phyloP scores from a whole-genome alignment of 23 tunicate genomes.

The Clavelina lepadiformis region DNA sequence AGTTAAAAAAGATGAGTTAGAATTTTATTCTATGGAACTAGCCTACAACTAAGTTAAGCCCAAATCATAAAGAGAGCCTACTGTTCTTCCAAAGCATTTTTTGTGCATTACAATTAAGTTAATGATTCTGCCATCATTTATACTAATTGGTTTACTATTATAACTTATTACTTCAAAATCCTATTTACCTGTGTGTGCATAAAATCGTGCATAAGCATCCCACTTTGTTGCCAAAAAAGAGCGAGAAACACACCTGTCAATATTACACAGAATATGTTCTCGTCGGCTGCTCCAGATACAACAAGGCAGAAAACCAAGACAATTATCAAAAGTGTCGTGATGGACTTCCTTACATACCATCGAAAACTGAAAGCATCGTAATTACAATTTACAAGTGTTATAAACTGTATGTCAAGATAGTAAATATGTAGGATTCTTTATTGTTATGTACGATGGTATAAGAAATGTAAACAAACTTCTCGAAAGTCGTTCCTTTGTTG shows the following conservation, averaged over 20 bases:
- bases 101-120: no score
- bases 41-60: no score
- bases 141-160: no score
- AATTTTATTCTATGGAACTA: no score
- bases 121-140: no score
- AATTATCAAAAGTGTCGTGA: conserved; percentile 4
- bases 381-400: no score
- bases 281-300: neutral
- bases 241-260: conserved; percentile 51
- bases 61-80: no score
- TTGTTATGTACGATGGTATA: no score
- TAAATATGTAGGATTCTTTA: no score
- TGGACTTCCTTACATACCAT: conserved; percentile 38
- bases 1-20: no score
- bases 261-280: conserved; percentile 2
- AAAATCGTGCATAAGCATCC: conserved; percentile 82
- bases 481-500: neutral
- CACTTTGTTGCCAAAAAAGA: conserved; percentile 83
- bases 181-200: conserved; percentile 77
- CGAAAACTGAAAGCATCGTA: conserved; percentile 25
- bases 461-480: neutral
- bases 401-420: no score
- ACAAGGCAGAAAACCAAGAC: conserved; percentile 5
- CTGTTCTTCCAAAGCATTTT: no score
- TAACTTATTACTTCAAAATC: neutral